Evolutionary conservation across 1,140 invertebrate genomes (phyloP).

Genomic region (Ganaspis sp.): DNA sequence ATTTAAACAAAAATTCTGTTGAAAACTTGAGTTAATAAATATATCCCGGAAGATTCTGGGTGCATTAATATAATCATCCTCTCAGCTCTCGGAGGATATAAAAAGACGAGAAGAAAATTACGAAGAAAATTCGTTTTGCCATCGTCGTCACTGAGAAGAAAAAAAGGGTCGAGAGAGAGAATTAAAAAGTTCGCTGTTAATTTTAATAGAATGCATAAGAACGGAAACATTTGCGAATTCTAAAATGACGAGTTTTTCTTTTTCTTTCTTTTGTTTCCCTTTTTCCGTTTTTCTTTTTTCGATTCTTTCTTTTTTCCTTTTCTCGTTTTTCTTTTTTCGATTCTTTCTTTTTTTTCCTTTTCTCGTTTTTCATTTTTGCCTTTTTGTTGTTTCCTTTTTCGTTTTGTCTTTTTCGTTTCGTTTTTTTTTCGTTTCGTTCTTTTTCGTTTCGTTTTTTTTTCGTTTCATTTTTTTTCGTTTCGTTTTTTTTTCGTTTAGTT

Average conservation of each 20-base stretch:
- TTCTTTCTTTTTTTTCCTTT: background rate
- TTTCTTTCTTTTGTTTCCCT: too few species aligned
- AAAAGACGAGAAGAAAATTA: background rate
- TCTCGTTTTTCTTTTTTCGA: background rate
- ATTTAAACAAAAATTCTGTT: too few species aligned
- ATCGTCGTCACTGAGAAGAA: background rate
- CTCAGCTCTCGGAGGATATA: background rate
- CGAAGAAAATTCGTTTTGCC: background rate
- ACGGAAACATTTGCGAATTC: background rate
- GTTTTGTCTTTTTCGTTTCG: too few species aligned
- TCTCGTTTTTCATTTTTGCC: background rate
- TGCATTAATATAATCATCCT: background rate
- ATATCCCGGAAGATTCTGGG: background rate
- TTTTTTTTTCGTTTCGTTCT: too few species aligned
- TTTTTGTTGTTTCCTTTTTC: too few species aligned
- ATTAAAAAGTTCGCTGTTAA: slow-evolving; percentile 4
- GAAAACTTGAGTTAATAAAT: too few species aligned
- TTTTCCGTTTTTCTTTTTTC: background rate
- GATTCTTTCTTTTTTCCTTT: background rate
- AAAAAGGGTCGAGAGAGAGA: background rate
- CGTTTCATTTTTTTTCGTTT: too few species aligned
- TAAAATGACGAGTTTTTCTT: background rate
- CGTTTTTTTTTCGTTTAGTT: too few species aligned
- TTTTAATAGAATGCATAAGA: background rate
- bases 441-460: too few species aligned